Evolutionary conservation across 2,888 invertebrate species (phyloP).

Genomic region (Drosophila anomalata): DNA sequence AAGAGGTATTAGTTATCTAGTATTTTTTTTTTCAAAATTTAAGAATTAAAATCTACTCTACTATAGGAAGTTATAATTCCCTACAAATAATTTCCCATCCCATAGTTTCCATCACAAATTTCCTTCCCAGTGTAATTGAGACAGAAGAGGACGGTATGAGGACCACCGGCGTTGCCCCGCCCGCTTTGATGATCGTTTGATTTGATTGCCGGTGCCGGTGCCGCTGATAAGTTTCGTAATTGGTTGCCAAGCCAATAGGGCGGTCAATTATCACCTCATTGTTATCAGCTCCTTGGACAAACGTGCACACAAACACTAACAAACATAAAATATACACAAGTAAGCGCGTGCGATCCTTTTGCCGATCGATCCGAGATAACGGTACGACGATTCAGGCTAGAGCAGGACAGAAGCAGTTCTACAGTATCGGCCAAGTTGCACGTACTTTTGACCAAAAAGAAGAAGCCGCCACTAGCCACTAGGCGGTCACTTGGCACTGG

Average conservation of each 20-base stretch:
- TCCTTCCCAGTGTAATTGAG: conserved; percentile 2
- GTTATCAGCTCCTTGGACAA: conserved; percentile 62
- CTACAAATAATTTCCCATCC: neutral
- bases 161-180: conserved; percentile 67
- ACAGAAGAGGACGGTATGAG: neutral
- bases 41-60: too few relatives aligned
- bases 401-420: conserved; percentile 17
- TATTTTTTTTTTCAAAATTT: too few relatives aligned
- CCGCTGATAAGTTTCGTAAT: conserved; percentile 69
- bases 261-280: conserved; percentile 80
- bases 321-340: conserved; percentile 16
- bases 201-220: conserved; percentile 48
- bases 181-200: conserved; percentile 53
- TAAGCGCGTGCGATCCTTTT: conserved; percentile 50
- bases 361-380: conserved; percentile 58
- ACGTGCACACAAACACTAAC: conserved; percentile 1
- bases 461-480: conserved; percentile 51
- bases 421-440: conserved; percentile 49
- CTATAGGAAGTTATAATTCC: too few relatives aligned
- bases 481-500: conserved; percentile 25
- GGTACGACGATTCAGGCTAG: conserved; percentile 12
- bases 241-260: conserved; percentile 72
- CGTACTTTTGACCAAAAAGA: conserved; percentile 63
- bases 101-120: neutral
- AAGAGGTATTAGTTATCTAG: too few relatives aligned